Percentiles rank a stretch among this genome's conserved stretches.
Conservation (phyloP, 2,888 invertebrate genomes). For the Meganola albula region DNA sequence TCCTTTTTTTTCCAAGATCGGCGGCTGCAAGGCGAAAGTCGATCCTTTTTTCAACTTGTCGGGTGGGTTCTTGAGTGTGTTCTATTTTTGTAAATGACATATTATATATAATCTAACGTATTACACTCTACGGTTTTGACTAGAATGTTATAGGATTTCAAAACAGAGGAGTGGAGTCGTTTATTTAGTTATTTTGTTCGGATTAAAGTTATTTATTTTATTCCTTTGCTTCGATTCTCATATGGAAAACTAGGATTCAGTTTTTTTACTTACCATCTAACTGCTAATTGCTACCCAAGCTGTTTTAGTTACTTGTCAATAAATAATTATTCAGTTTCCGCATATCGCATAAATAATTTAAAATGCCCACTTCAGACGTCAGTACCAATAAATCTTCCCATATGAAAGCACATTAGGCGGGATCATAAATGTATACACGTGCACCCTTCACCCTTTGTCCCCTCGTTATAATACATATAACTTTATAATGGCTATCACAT, state of each 20-base stretch:
- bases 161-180: too few relatives aligned
- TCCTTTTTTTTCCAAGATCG: slow-evolving; percentile 37
- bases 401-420: slow-evolving; percentile 31
- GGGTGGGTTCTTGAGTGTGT: slow-evolving; percentile 24
- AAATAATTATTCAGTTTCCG: too few relatives aligned
- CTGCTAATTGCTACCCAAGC: too few relatives aligned
- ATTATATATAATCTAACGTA: too few relatives aligned
- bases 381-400: slow-evolving; percentile 28
- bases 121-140: too few relatives aligned
- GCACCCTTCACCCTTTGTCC: slow-evolving; percentile 63
- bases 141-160: too few relatives aligned
- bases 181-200: too few relatives aligned
- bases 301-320: too few relatives aligned
- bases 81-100: slow-evolving; percentile 9
- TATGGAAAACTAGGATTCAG: too few relatives aligned
- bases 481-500: slow-evolving; percentile 44
- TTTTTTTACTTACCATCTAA: too few relatives aligned
- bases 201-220: too few relatives aligned
- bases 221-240: too few relatives aligned
- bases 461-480: slow-evolving; percentile 52
- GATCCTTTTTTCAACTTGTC: slow-evolving; percentile 30
- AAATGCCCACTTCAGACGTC: slow-evolving; percentile 15
- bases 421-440: slow-evolving; percentile 49
- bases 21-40: slow-evolving; percentile 35
- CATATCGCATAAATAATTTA: slow-evolving; percentile 10